Evolutionary conservation across 2,797 vertebrate species (phyloP).

Genomic region (Selene dorsalis): DNA sequence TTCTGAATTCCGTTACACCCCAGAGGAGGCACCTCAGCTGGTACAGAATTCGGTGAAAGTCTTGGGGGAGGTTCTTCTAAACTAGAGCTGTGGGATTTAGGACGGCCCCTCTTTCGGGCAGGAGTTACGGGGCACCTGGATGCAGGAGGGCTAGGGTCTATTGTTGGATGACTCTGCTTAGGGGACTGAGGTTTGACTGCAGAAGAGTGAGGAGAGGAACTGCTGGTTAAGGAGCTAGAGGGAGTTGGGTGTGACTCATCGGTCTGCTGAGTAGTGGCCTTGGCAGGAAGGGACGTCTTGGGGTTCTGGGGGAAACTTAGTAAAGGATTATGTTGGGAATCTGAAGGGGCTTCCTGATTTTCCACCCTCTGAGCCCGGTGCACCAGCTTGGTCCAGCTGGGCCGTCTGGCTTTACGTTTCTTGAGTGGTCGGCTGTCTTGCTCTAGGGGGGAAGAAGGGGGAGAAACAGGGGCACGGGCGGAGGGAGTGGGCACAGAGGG

Average conservation of each 20-base stretch:
- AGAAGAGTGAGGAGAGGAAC: constrained; percentile 60
- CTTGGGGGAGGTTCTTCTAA: constrained; percentile 85
- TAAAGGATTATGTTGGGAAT: constrained; percentile 66
- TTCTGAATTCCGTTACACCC: constrained; percentile 78
- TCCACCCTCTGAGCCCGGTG: constrained; percentile 81
- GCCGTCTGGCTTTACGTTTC: constrained; percentile 92
- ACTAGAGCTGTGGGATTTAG: constrained; percentile 88
- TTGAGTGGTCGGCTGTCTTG: constrained; percentile 89
- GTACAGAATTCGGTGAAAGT: constrained; percentile 83
- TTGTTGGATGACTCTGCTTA: constrained; percentile 65
- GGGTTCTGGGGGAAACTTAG: constrained; percentile 68
- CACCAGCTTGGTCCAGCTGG: constrained; percentile 91
- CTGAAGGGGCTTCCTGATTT: constrained; percentile 70
- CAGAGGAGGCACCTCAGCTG: constrained; percentile 73
- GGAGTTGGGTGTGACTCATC: constrained; percentile 67
- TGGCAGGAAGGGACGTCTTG: constrained; percentile 64
- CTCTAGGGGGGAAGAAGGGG: constrained; percentile 71
- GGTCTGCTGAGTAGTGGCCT: constrained; percentile 57
- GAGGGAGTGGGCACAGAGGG: constrained; percentile 51
- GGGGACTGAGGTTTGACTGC: constrained; percentile 71
- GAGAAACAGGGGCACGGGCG: constrained; percentile 64
- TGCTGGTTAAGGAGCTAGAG: constrained; percentile 56
- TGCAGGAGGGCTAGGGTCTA: constrained; percentile 67
- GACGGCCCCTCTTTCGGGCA: constrained; percentile 88
- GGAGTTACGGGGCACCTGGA: constrained; percentile 70